Evolutionary conservation across 2,888 invertebrate genomes (phyloP), one percentile per base, ranked within the genome.

Genomic region (Hemithea aestivaria): DNA sequence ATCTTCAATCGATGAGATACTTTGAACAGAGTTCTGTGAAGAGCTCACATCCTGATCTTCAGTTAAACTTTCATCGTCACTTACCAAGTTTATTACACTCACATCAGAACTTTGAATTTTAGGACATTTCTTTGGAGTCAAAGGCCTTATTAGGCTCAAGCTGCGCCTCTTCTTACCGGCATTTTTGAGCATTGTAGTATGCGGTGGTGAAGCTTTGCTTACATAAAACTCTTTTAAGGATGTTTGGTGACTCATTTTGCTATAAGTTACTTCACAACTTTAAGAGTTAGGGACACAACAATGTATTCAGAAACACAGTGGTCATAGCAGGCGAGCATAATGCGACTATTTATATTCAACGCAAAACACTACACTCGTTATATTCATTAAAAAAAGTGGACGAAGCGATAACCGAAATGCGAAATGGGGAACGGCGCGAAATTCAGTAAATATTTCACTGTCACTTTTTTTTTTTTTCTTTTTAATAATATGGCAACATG

Each of bases 11-110:
- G 43, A 40, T 20, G 20, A n/a, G 11, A 29, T 30, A 35, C 35
- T 38, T 20, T 20, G 4, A 7, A 22, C 22, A 24, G 30, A 36
- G 11, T 20, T 44, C 26, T 35, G 40, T 8, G 35, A 34, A 12
- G 37, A 25, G 16, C 33, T 36, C 4, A 2, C 10, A 21, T 21
- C 25, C 6, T 29, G 33, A 6, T 25, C 21, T 9, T 41, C 32
- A 29, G 30, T 11, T 2, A 23, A 32, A 8, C 53, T 41, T 44
- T 75, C 75, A 40, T 72, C 66, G 33, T 72, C 76, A 49, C 74
- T 77, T 30, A 60, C 60, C 38, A 75, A 55, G 48, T 57, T 49
- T 35, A 79, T 54, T 1, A 66, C 42, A n/a, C 10, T 51, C 32
- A 31, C 21, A 20, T 7, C 35, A 7, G 34, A 26, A 30, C 25